phyloP scores from a whole-genome alignment of 1,140 invertebrate species.

The Drosophila cardini region DNA sequence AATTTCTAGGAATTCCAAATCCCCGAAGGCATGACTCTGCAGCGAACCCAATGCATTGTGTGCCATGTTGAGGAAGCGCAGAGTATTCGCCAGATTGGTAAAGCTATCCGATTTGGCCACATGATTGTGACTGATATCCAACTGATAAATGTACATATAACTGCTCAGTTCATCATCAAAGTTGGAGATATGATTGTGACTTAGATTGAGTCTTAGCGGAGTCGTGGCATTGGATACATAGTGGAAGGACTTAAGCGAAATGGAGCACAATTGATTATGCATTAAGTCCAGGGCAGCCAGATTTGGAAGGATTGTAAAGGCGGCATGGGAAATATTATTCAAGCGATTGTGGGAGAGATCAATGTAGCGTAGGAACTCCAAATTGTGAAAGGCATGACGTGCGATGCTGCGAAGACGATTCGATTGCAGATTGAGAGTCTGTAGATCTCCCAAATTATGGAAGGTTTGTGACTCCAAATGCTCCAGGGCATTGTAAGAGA shows the following conservation, averaged over 20 bases:
- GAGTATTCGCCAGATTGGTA: constrained; percentile 86
- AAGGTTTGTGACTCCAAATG: constrained; percentile 88
- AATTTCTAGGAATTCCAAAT: constrained; percentile 89
- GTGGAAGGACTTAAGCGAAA: constrained; percentile 88
- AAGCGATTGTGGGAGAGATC: constrained; percentile 89
- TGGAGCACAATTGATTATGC: constrained; percentile 88
- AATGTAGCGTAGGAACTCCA: constrained; percentile 89
- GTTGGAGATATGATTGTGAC: constrained; percentile 88
- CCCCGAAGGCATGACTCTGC: constrained; percentile 89
- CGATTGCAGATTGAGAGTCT: constrained; percentile 89
- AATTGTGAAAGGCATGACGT: constrained; percentile 87
- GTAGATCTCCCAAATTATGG: constrained; percentile 87
- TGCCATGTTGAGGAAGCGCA: constrained; percentile 89
- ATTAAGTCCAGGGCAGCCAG: constrained; percentile 90
- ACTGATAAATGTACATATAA: constrained; percentile 87
- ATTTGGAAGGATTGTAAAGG: constrained; percentile 89
- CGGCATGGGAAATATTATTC: constrained; percentile 86
- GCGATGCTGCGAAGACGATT: constrained; percentile 88
- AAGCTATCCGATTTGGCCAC: constrained; percentile 88
- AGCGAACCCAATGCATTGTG: constrained; percentile 90
- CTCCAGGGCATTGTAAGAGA: constrained; percentile 90
- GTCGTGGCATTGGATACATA: constrained; percentile 87
- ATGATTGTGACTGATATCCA: constrained; percentile 90
- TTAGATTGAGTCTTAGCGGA: constrained; percentile 89
- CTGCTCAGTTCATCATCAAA: constrained; percentile 86